phyloP scores from a whole-genome alignment of 2,797 vertebrate species.

The Pseudocheirus occidentalis region DNA sequence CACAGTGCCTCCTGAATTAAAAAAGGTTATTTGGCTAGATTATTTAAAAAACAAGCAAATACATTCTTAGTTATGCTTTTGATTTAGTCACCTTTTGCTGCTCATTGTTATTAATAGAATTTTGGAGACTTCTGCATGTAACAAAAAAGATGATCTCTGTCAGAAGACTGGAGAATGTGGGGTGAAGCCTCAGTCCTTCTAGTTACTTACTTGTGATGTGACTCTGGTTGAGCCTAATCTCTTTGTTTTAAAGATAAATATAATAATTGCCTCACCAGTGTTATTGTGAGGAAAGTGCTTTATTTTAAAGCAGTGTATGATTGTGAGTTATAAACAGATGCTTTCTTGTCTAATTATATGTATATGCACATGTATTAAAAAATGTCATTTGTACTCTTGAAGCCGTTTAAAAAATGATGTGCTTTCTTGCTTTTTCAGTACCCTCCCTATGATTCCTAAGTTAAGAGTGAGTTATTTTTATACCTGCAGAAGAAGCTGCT shows the following conservation, averaged over 20 bases:
- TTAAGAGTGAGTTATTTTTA: slow-evolving; percentile 35
- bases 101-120: not conserved
- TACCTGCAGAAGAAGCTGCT: slow-evolving; percentile 27
- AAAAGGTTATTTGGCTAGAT: not conserved
- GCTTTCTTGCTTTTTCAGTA: slow-evolving; percentile 27
- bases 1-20: not conserved
- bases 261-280: not conserved
- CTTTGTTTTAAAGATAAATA: not conserved
- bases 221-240: not conserved
- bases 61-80: not conserved
- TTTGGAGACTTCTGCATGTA: not conserved
- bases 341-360: slow-evolving; percentile 24
- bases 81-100: not conserved
- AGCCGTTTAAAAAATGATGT: not conserved
- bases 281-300: not conserved
- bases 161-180: not conserved
- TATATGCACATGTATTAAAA: not conserved
- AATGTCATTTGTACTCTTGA: not conserved
- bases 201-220: not conserved
- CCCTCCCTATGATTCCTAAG: slow-evolving; percentile 32
- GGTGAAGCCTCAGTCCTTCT: not conserved
- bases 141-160: not conserved
- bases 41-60: not conserved
- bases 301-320: not conserved
- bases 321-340: slow-evolving; percentile 16